Base-by-base conservation (phyloP, 2,888 invertebrate genomes). In the Enchytraeus crypticus region DNA sequence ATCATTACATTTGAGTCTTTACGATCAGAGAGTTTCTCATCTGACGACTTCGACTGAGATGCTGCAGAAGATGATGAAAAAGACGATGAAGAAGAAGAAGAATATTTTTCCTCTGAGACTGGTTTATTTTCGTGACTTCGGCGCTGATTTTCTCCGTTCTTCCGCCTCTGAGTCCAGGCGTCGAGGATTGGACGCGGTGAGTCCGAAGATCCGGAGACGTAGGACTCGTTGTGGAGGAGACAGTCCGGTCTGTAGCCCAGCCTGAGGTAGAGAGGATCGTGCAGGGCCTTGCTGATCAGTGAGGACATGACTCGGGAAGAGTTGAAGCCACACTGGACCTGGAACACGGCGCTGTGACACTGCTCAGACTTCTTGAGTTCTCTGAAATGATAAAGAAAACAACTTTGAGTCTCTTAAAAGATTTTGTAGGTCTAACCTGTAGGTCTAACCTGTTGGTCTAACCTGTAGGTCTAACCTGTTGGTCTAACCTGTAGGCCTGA, bases 201-300 rank as follows among this genome's bases (percentile, higher is more conserved):
- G 38, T 38, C 38, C 38, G 8, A 18, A n/a, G n/a, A n/a, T 11
- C 18, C 18, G 38, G 38, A 11, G 11, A 18, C 18, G 38, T 11
- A 38, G 38, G 38, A 38, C 11, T 38, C 38, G 38, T 38, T 38
- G 56, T 64, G 63, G 14, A 57, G 63, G 26, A 30, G 49, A 43
- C 63, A 64, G 58, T 64, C 54, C 3, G 63, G 61, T 26, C 46
- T 30, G 54, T 58, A 64, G 21, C 55, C 58, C 27, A 64, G 51
- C n/a, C 61, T 43, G 34, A 64, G 34, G 55, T 64, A 64, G 49
- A 58, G 47, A 3, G 63, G 63, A 32, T 61, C 57, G 1, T 34
- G 30, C 43, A 64, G 57, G 5, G 51, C 61, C 33, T 27, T 30
- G 14, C 26, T 23, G 46, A 63, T 61, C 14, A 61, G 53, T 38